Evolutionary conservation across 1,140 invertebrate species (phyloP), one percentile per base, ranked within the genome.

Genomic region (Physella acuta): DNA sequence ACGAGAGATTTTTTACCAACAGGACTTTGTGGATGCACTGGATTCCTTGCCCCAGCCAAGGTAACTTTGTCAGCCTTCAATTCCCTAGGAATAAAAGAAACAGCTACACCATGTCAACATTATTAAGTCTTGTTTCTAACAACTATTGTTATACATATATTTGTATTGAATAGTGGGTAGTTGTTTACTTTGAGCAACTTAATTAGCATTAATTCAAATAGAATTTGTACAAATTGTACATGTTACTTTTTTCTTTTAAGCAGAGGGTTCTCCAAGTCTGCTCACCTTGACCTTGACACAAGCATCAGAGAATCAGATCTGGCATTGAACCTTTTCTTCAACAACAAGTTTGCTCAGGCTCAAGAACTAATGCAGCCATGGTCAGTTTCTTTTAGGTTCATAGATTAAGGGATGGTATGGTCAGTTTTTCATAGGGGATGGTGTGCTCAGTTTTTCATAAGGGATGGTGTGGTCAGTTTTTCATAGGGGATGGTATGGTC

Each of bases 311-410:
- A 94, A 75, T 88, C 90, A 1, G 88, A 89, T 73, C 81, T 87
- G 49, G 91, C 93, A 1, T 89, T 94, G 17, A 87, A 91, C 79
- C 89, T 90, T 74, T 95, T 95, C 82, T 92, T 96, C 76, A 94
- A 95, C 81, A 96, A 96, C 84, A 89, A 91, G 78, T 95, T 95
- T 79, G 84, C 88, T n/a, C 89, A 91, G 82, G 93, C 94, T 2
- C 89, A 88, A 80, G 87, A 88, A 61, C 84, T 92, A 61, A 88
- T 95, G 84, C 87, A 89, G 78, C 92, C 91, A 71, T 92, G 90
- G 92, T 92, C 75, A 79, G 80, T 74, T 60, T 26, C 24, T 37
- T 20, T 44, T 16, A 34, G 33, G 31, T 11, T 63, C 52, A 5
- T 30, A 20, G 31, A 28, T 3, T 28, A 52, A 8, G 17, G 59